Percentiles rank a stretch among this genome's conserved stretches.
These are phyloP conservation scores for Aphodius granarius DNA, from an alignment of 2,888 invertebrate genomes.

Conservation along the genomic window DNA sequence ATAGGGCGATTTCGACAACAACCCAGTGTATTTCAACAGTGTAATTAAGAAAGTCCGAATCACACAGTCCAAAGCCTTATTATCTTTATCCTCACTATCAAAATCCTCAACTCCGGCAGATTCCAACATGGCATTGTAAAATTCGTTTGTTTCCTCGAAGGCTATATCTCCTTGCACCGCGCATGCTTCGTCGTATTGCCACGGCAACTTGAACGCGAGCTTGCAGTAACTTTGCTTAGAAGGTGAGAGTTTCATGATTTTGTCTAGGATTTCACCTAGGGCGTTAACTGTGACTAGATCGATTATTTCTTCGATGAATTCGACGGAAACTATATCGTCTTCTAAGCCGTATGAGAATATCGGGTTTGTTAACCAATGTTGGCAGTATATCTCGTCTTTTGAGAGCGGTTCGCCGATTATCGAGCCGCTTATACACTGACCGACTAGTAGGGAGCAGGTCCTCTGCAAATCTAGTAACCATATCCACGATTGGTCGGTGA, in stretches of 20 bases:
- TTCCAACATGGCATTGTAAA: conserved; percentile 52
- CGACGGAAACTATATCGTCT: conserved; percentile 35
- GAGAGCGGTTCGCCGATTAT: conserved; percentile 56
- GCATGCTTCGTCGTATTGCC: conserved; percentile 49
- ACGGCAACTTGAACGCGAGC: conserved; percentile 45
- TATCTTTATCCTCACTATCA: conserved; percentile 55
- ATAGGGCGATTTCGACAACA: conserved; percentile 48
- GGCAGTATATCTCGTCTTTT: conserved; percentile 51
- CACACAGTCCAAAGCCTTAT: conserved; percentile 54
- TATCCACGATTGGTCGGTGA: conserved; percentile 54
- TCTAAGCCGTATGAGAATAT: conserved; percentile 50
- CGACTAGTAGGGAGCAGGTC: conserved; percentile 62
- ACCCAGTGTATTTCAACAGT: conserved; percentile 58
- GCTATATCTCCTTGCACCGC: conserved; percentile 37
- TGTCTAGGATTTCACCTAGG: conserved; percentile 31
- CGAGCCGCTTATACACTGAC: conserved; percentile 61
- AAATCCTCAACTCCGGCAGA: conserved; percentile 50
- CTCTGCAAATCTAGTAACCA: conserved; percentile 65
- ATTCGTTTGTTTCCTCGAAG: conserved; percentile 30
- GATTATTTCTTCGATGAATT: conserved; percentile 36
- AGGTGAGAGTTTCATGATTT: conserved; percentile 30
- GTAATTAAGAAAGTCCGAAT: conserved; percentile 57
- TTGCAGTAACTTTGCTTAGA: conserved; percentile 42
- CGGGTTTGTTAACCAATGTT: conserved; percentile 54
- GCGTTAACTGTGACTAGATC: conserved; percentile 32